Conservation (phyloP, 2,888 invertebrate species). For the Eurytoma californica region DNA sequence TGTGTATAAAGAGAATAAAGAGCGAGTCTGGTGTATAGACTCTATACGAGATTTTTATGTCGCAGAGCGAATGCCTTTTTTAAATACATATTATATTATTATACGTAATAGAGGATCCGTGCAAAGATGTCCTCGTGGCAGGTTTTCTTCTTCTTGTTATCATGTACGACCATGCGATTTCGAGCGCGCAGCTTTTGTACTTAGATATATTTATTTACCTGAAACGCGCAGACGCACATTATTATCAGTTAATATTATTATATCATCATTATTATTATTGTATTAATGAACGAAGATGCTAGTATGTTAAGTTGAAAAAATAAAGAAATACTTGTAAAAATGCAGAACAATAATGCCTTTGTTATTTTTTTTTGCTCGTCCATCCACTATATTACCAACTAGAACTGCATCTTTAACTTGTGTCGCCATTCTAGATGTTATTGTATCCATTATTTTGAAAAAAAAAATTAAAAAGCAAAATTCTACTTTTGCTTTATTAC, state of each 20-base stretch:
- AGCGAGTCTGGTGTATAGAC: conserved; percentile 12
- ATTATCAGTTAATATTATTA: conserved; percentile 5
- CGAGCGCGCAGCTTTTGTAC: conserved; percentile 66
- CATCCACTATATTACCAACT: too few relatives aligned
- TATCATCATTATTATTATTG: conserved; percentile 18
- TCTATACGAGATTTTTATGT: conserved; percentile 20
- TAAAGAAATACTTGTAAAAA: conserved; percentile 19
- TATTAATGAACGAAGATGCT: conserved; percentile 6
- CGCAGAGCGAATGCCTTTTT: conserved; percentile 26
- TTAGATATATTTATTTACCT: conserved; percentile 70
- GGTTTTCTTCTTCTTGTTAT: conserved; percentile 11
- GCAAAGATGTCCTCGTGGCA: conserved; percentile 1
- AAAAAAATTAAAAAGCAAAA: too few relatives aligned
- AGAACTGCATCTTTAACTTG: too few relatives aligned
- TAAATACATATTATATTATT: background rate
- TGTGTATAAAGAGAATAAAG: conserved; percentile 37
- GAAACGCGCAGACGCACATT: conserved; percentile 37
- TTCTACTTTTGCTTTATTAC: too few relatives aligned
- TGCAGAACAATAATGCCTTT: too few relatives aligned
- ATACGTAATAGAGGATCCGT: background rate
- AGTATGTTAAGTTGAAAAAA: conserved; percentile 37
- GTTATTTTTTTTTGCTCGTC: too few relatives aligned
- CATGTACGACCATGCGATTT: conserved; percentile 5
- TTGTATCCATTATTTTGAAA: too few relatives aligned
- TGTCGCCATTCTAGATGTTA: too few relatives aligned